A percentile compares a stretch with the other conserved stretches of the same genome.
Conservation (phyloP, 2,888 invertebrate genomes). For the Heliconius hortense region DNA sequence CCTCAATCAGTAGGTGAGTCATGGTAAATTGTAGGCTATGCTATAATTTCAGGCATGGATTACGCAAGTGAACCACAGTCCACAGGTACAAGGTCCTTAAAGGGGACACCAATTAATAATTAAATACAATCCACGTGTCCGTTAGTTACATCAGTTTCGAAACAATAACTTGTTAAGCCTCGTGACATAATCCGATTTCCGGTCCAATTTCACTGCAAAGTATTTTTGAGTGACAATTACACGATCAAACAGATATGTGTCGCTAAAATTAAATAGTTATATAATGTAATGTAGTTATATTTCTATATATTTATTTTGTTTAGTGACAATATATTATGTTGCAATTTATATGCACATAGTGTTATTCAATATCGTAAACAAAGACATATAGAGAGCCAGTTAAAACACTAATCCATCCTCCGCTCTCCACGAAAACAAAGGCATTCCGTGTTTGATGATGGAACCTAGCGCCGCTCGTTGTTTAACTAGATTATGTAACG, state of each 20-base stretch:
- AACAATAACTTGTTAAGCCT: slow-evolving; percentile 33
- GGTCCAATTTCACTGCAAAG: slow-evolving; percentile 34
- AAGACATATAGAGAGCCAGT: background rate
- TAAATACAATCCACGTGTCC: slow-evolving; percentile 35
- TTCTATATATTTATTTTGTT: background rate
- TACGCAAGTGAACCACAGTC: slow-evolving; percentile 39
- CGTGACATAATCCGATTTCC: slow-evolving; percentile 40
- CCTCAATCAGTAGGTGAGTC: slow-evolving; percentile 30
- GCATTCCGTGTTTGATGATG: background rate
- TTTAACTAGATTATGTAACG: background rate
- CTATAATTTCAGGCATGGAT: slow-evolving; percentile 38
- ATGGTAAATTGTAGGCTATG: slow-evolving; percentile 34
- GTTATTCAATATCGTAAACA: background rate
- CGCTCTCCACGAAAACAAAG: background rate
- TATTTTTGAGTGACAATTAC: slow-evolving; percentile 32
- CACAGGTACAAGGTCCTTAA: slow-evolving; percentile 47
- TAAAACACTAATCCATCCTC: background rate
- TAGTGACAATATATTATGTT: background rate
- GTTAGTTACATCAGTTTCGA: slow-evolving; percentile 36
- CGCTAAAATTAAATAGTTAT: background rate
- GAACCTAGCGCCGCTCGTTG: background rate
- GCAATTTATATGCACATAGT: background rate
- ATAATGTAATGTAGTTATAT: background rate
- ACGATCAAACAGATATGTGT: slow-evolving; percentile 3
- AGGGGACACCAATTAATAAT: slow-evolving; percentile 42